phyloP scores from a whole-genome alignment of 1,140 invertebrate species.

The Drosophila suzukii region DNA sequence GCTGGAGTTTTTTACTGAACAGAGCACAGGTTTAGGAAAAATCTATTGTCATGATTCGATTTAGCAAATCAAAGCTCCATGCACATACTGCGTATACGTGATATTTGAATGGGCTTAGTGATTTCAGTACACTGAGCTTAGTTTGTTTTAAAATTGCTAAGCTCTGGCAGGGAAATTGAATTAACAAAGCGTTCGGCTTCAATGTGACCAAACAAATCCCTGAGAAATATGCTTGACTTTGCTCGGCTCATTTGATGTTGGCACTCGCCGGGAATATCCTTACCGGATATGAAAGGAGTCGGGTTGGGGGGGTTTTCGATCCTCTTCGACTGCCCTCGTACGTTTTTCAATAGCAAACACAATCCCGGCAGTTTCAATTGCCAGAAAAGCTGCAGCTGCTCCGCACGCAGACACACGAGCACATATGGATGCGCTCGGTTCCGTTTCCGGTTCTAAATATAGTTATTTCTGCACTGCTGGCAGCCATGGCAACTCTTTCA shows the following conservation, averaged over 20 bases:
- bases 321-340: conserved; percentile 12
- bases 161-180: conserved; percentile 11
- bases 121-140: conserved; percentile 21
- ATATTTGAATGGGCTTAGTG: conserved; percentile 28
- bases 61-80: neutral
- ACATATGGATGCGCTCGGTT: conserved; percentile 50
- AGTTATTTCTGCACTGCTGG: conserved; percentile 63
- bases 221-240: conserved; percentile 10
- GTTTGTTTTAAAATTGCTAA: neutral
- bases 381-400: conserved; percentile 48
- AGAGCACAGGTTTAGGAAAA: neutral
- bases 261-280: conserved; percentile 24
- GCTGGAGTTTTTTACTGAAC: too few species aligned
- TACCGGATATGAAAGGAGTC: neutral
- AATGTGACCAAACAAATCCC: neutral
- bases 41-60: neutral
- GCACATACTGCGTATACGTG: conserved; percentile 8
- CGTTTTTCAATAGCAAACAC: conserved; percentile 43
- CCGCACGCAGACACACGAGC: conserved; percentile 11
- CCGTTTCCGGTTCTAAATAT: conserved; percentile 66
- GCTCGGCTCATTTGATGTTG: conserved; percentile 27
- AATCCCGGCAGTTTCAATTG: conserved; percentile 56
- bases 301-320: neutral
- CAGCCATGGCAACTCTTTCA: conserved; percentile 58
- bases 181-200: conserved; percentile 9